phyloP scores from a whole-genome alignment of 2,797 vertebrate species.

The Tragelaphus oryx region DNA sequence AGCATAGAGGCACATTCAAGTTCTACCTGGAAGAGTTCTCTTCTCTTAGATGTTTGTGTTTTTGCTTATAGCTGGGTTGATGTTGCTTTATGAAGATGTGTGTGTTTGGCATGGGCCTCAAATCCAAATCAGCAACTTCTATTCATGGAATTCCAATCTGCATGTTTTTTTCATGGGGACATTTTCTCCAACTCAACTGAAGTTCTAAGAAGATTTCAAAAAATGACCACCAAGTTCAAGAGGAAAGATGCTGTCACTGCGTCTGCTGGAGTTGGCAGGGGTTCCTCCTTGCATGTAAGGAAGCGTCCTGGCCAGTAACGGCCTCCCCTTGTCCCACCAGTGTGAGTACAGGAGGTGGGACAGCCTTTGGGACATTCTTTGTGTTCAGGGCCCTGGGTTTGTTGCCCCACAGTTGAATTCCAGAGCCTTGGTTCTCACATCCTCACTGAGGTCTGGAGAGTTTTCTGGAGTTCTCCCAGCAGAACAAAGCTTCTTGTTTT shows the following conservation, averaged over 20 bases:
- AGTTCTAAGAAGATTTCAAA: slow-evolving; percentile 1
- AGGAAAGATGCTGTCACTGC: neutral
- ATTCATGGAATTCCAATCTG: neutral
- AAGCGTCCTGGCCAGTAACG: neutral
- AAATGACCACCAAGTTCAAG: neutral
- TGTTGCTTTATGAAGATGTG: neutral
- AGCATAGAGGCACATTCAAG: neutral
- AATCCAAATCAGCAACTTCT: slow-evolving; percentile 5
- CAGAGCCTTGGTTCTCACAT: neutral
- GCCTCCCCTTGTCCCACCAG: neutral
- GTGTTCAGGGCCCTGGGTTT: neutral
- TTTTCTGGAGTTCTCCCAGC: neutral
- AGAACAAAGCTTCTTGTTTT: neutral
- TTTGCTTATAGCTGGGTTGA: neutral
- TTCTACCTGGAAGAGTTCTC: neutral
- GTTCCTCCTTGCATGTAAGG: neutral
- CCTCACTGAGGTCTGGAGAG: neutral
- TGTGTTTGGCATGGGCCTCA: neutral
- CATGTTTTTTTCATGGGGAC: neutral
- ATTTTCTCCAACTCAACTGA: neutral
- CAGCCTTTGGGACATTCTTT: neutral
- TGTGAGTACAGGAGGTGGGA: neutral
- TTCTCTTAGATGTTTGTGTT: neutral
- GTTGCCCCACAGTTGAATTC: neutral
- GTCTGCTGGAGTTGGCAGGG: neutral